Conservation (phyloP, 2,797 vertebrate genomes). For the Spondyliosoma cantharus region DNA sequence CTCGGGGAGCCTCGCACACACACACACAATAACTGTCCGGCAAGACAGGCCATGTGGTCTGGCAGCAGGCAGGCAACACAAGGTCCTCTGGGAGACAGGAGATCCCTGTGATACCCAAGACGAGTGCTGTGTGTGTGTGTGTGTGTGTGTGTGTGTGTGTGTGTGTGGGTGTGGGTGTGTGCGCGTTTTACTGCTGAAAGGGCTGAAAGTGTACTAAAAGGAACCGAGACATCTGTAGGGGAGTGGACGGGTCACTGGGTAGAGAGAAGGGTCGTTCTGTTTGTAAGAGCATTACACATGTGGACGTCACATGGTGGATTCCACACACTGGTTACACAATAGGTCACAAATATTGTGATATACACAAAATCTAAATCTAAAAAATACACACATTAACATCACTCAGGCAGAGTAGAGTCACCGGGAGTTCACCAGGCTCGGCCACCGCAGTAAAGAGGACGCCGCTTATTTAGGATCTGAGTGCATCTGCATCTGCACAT, state of each 20-base stretch:
- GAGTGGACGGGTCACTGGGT: constrained; percentile 60
- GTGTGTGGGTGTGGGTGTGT: constrained; percentile 22
- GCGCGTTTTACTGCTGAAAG: constrained; percentile 24
- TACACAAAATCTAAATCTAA: background rate
- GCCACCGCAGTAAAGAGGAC: background rate
- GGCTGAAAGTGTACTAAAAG: constrained; percentile 41
- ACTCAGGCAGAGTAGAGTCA: constrained; percentile 1
- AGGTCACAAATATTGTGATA: constrained; percentile 30
- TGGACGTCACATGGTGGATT: constrained; percentile 56
- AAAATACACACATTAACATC: constrained; percentile 2
- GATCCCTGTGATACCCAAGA: constrained; percentile 61
- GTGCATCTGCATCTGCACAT: background rate
- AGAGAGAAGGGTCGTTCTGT: constrained; percentile 64
- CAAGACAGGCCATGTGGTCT: constrained; percentile 62
- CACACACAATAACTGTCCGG: constrained; percentile 39
- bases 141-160: constrained; percentile 16
- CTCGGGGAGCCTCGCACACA: constrained; percentile 11
- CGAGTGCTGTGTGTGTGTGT: constrained; percentile 5
- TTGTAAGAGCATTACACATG: constrained; percentile 50
- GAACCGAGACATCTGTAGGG: constrained; percentile 55
- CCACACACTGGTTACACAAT: constrained; percentile 29
- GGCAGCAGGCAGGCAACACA: constrained; percentile 65
- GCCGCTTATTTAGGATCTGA: background rate
- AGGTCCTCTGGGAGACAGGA: constrained; percentile 64
- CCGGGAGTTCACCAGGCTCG: background rate